Percentiles rank a stretch among this genome's conserved stretches.
These are phyloP conservation scores for Oriolus oriolus DNA, from an alignment of 2,113 vertebrate genomes.

Conservation along the genomic window DNA sequence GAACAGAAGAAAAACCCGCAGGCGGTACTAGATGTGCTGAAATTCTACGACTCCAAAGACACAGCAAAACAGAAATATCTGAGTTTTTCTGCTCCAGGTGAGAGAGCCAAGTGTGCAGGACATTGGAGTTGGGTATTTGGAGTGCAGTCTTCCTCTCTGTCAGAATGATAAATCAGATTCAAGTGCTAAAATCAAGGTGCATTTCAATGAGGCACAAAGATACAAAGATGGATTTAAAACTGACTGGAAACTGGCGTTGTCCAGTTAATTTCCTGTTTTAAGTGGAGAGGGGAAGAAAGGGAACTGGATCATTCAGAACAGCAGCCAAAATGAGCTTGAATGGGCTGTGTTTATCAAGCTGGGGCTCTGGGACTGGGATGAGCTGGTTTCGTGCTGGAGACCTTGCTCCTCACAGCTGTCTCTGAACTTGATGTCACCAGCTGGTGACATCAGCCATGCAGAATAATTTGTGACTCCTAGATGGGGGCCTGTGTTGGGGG, in stretches of 20 bases:
- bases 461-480: not conserved
- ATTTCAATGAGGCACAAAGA: not conserved
- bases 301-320: not conserved
- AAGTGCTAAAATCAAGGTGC: not conserved
- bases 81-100: slow-evolving; percentile 92
- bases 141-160: not conserved
- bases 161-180: not conserved
- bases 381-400: not conserved
- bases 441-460: not conserved
- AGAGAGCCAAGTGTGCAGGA: slow-evolving; percentile 21
- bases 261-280: slow-evolving; percentile 14
- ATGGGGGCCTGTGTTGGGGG: rapidly evolving
- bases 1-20: slow-evolving; percentile 99
- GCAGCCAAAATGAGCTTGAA: not conserved
- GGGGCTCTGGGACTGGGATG: not conserved
- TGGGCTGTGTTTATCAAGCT: not conserved
- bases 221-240: not conserved
- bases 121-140: not conserved
- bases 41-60: slow-evolving; percentile 96
- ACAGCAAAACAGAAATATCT: slow-evolving; percentile 96
- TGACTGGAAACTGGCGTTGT: not conserved
- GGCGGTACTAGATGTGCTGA: slow-evolving; percentile 93
- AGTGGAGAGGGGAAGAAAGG: not conserved
- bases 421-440: not conserved
- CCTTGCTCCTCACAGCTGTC: not conserved